Evolutionary conservation across 2,113 vertebrate genomes (phyloP).

Genomic region (Ageneiosus marmoratus): DNA sequence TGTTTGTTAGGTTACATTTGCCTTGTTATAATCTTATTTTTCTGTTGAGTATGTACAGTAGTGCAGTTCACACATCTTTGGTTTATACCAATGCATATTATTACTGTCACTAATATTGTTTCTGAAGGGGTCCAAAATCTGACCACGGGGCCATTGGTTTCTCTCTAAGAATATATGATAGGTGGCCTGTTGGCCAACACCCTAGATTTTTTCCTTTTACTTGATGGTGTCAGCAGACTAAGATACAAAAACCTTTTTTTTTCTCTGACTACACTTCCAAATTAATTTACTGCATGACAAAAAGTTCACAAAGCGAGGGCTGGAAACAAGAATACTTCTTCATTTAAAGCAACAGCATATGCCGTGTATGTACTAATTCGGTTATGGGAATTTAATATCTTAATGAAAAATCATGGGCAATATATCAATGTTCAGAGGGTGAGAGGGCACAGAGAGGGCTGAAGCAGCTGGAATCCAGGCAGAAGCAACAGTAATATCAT

Average conservation of each 20-base stretch:
- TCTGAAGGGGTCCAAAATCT: too few species aligned
- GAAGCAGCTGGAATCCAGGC: neutral
- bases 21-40: neutral
- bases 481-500: neutral
- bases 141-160: too few species aligned
- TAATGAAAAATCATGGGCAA: neutral
- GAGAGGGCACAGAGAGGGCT: neutral
- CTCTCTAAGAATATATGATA: neutral
- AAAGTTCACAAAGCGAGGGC: neutral
- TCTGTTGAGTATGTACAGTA: neutral
- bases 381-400: neutral
- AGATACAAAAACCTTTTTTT: too few species aligned
- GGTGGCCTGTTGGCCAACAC: too few species aligned
- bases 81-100: too few species aligned
- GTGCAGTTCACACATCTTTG: neutral
- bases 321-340: neutral
- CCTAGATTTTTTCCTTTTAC: neutral
- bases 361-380: neutral
- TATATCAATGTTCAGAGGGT: neutral
- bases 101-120: too few species aligned
- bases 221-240: neutral
- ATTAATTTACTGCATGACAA: neutral
- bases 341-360: neutral
- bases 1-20: neutral
- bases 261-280: too few species aligned